Base-by-base conservation (phyloP, 2,888 invertebrate genomes). In the Sarcophaga subvicina region DNA sequence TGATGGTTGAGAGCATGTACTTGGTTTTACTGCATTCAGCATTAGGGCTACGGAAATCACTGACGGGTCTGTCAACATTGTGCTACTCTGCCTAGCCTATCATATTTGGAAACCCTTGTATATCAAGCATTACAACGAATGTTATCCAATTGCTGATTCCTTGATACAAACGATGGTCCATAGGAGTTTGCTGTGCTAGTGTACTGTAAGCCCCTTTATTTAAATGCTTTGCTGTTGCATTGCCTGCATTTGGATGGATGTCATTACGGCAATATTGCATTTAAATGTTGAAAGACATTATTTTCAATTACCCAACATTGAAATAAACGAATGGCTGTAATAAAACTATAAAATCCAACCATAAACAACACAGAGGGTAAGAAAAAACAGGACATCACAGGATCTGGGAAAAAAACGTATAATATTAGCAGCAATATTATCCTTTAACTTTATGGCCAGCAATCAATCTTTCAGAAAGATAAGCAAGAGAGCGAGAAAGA, bases 281-380 rank as follows among this genome's bases (percentile, higher is more conserved):
- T 73, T 70, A 79, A 79, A 75, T 17, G 12, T 47, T 75, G 69
- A 54, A 54, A 66, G 75, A 86, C 85, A 86, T 86, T 86, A 82
- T 82, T 86, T 82, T 86, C 85, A 82, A 82, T 86, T 86, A 82
- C 75, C 71, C 70, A 70, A 66, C 81, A 85, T 75, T 70, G 70
- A 69, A 17, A n/a, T 71, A 79, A 79, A 79, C 76, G 75, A 82
- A 82, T 82, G 82, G 70, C 82, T 47, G 25, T 45, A 59, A 71
- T 70, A 70, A 77, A 71, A 60, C 47, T 66, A 66, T 45, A 73
- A 80, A 80, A 54, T 49, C 10, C 2, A 81, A 0, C 54, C 2
- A 54, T 54, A 37, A 47, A 47, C 45, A 73, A n/a, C 11, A 75
- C 14, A 37, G 37, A 8, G 8, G 10, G 63, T 64, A 71, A 10